Percentiles rank a stretch among this genome's conserved stretches.
Conservation (phyloP, 2,113 vertebrate genomes). For the Neopipo cinnamomea region DNA sequence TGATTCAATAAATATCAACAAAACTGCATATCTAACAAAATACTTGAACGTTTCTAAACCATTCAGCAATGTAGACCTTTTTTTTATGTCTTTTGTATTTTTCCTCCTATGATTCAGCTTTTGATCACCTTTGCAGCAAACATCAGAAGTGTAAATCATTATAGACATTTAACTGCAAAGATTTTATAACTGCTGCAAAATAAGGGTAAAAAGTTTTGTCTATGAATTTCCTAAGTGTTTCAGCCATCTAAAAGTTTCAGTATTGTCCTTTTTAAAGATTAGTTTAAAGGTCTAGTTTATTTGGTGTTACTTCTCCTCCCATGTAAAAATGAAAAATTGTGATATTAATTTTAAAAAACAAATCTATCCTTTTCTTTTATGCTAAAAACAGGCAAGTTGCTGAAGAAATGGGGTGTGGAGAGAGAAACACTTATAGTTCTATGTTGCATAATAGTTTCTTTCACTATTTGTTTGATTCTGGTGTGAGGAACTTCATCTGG, state of each 20-base stretch:
- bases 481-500: not conserved
- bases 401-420: not conserved
- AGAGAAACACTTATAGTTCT: not conserved
- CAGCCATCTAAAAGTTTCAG: not conserved
- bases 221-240: constrained; percentile 8
- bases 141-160: not conserved
- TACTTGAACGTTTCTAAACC: not conserved
- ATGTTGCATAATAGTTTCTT: not conserved
- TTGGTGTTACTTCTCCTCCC: not conserved
- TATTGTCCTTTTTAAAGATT: not conserved
- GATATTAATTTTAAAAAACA: not conserved
- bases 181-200: constrained; percentile 37
- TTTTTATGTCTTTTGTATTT: not conserved
- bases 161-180: not conserved
- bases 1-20: not conserved
- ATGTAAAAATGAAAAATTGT: not conserved
- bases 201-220: not conserved
- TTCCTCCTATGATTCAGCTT: not conserved
- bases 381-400: not conserved
- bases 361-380: not conserved
- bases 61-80: not conserved
- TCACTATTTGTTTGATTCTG: not conserved
- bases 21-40: not conserved
- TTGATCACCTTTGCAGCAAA: not conserved
- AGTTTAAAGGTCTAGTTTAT: constrained; percentile 10